Percentiles rank a stretch among this genome's conserved stretches.
These are phyloP conservation scores for Pungitius pungitius DNA, from an alignment of 2,113 vertebrate genomes.

Conservation along the genomic window DNA sequence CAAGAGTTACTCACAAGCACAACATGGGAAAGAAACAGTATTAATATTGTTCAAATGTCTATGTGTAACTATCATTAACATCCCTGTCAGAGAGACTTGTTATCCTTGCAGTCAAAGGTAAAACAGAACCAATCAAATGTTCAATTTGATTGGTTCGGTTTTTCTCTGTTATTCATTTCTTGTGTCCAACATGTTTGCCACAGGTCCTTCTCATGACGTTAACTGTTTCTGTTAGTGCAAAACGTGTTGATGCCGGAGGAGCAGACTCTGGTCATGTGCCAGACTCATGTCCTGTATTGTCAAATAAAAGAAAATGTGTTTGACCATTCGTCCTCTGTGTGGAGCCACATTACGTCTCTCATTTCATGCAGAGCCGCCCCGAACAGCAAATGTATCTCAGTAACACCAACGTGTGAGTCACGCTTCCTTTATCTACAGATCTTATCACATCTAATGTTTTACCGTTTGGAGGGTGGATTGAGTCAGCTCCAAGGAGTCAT, in stretches of 20 bases:
- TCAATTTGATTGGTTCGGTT: too few relatives aligned
- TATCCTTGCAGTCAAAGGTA: conserved; percentile 45
- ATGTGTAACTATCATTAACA: conserved; percentile 17
- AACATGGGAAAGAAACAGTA: conserved; percentile 45
- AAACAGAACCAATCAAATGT: conserved; percentile 17
- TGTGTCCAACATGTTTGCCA: conserved; percentile 5
- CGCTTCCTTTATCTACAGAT: not conserved
- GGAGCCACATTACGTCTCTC: not conserved
- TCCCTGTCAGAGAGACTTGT: conserved; percentile 52
- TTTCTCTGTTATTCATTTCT: too few relatives aligned
- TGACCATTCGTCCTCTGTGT: not conserved
- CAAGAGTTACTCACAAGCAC: conserved; percentile 56
- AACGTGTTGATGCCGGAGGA: conserved; percentile 24
- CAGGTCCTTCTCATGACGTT: not conserved
- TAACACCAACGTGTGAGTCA: not conserved
- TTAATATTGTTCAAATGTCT: conserved; percentile 35
- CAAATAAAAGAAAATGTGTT: conserved; percentile 56
- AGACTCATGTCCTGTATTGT: conserved; percentile 49
- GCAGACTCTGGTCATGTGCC: conserved; percentile 38
- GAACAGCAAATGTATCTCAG: not conserved
- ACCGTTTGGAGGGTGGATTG: not conserved
- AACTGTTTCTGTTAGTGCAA: conserved; percentile 5
- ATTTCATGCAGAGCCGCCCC: not conserved
- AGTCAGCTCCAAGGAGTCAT: not conserved
- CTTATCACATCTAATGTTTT: not conserved